Percentiles rank a stretch among this genome's conserved stretches.
Evolutionary conservation across 1,140 invertebrate species (phyloP).

Genomic region (Tetramorium alpestre): DNA sequence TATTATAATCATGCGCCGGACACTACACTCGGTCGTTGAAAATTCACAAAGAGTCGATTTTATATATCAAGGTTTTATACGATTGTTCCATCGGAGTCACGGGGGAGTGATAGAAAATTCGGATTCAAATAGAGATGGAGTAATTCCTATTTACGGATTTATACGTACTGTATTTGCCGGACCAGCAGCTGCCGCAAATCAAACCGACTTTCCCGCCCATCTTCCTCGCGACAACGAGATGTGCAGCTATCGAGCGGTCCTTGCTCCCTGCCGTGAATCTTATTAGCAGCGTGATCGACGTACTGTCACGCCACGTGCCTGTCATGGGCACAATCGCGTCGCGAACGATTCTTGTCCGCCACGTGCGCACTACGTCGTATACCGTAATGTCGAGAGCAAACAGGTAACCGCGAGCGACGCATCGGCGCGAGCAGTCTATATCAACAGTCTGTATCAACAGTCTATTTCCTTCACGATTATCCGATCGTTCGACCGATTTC

Average conservation of each 20-base stretch:
- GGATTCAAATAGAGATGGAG: not conserved
- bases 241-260: conserved; percentile 23
- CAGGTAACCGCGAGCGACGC: not conserved
- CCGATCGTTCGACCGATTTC: not conserved
- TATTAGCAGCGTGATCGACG: conserved; percentile 49
- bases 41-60: not conserved
- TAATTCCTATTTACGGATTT: not conserved
- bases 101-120: too few species aligned
- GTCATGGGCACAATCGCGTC: conserved; percentile 58
- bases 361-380: not conserved
- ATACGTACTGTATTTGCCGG: conserved; percentile 83
- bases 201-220: conserved; percentile 83
- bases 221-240: conserved; percentile 56
- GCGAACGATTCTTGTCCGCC: not conserved
- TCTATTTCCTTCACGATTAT: not conserved
- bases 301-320: conserved; percentile 40
- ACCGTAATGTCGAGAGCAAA: not conserved
- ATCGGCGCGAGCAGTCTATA: not conserved
- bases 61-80: not conserved
- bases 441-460: not conserved
- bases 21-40: not conserved
- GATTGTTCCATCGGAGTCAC: not conserved
- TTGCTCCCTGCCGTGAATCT: conserved; percentile 36
- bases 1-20: not conserved
- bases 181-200: conserved; percentile 84